phyloP scores from a whole-genome alignment of 2,113 vertebrate genomes.

The Mungos mungo region DNA sequence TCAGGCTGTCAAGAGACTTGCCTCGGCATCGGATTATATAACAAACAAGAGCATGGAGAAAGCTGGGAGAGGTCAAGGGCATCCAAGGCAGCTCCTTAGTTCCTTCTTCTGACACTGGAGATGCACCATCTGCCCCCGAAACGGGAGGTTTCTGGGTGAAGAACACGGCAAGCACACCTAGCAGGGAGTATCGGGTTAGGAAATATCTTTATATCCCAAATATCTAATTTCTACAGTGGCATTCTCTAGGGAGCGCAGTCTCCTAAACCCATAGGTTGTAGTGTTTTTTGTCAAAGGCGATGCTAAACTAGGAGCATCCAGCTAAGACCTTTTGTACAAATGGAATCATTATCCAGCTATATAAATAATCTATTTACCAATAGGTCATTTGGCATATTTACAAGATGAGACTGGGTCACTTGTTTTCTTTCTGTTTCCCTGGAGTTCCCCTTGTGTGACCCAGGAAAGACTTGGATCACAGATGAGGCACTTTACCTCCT shows the following conservation, averaged over 20 bases:
- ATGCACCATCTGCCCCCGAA: not conserved
- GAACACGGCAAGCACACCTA: accelerated
- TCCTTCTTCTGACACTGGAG: too few species aligned
- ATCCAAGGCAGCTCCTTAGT: accelerated
- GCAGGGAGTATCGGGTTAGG: not conserved
- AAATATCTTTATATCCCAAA: not conserved
- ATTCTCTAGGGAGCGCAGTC: not conserved
- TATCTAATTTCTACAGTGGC: not conserved
- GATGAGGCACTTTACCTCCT: not conserved
- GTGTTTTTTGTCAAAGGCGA: not conserved
- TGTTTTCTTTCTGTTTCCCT: not conserved
- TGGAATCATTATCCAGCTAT: not conserved
- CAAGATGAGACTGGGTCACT: not conserved
- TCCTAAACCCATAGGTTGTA: not conserved
- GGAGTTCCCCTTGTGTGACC: not conserved
- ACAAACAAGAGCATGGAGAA: not conserved
- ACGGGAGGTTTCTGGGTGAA: not conserved
- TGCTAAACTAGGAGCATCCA: not conserved
- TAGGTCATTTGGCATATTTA: not conserved
- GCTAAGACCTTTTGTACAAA: not conserved
- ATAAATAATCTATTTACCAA: not conserved
- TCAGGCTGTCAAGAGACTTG: not conserved
- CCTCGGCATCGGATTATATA: not conserved
- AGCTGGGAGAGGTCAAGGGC: not conserved
- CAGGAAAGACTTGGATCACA: not conserved